Evolutionary conservation across 2,113 vertebrate species (phyloP), one percentile per base, ranked within the genome.

Genomic region (Plectropomus leopardus): DNA sequence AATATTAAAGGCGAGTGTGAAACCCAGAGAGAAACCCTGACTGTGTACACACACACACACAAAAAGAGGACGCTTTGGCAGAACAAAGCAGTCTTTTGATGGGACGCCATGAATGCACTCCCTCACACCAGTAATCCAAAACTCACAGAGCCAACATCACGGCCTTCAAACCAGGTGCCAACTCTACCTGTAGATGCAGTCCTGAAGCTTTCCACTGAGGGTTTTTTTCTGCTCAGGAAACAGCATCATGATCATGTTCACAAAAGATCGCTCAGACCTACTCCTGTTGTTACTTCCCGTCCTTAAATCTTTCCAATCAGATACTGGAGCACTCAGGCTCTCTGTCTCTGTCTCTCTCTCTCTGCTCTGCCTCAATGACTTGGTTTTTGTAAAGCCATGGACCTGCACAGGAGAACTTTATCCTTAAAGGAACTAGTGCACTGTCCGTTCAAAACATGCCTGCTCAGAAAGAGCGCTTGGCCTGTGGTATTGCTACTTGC

Each of bases 1-100:
- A 95, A 95, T 94, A 92, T 94, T 91, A 83, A 78, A 90, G 82
- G 84, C 24, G 69, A 77, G 93, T 95, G 94, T 93, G 92, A 95
- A 95, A 94, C 88, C 87, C 89, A 76, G 65, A 89, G 84, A 74
- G 79, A 87, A 72, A 71, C 86, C 83, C 78, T 80, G 76, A 47
- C 76, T 60, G 59, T 82, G 67, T 74, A 64, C 76, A 72, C 84
- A 80, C 70, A 88, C 82, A 73, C 5, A 64, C n/a, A n/a, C n/a
- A 3, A 28, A 82, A 40, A 76, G 47, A 54, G 61, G 77, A 79
- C 69, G 53, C 78, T 80, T 61, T 78, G 83, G 79, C 67, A 32
- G 88, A 90, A 92, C 93, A 92, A 94, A 88, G 89, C 78, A 30
- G 65, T 11, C 92, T 86, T 92, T 93, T 94, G 91, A 94, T 90